phyloP scores from a whole-genome alignment of 1,140 invertebrate species.

The Calycopis cecrops region DNA sequence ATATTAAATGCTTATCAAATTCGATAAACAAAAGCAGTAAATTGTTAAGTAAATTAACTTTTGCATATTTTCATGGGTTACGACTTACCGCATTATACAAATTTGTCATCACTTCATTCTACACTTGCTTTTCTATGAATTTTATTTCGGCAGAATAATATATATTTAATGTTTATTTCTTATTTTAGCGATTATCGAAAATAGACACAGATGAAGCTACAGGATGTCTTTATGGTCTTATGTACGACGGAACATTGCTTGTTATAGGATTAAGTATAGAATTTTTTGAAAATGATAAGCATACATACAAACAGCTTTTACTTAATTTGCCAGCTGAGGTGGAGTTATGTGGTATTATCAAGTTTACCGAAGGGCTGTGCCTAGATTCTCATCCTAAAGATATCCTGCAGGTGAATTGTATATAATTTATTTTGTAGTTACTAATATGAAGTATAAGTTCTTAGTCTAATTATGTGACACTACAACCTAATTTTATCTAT shows the following conservation, averaged over 20 bases:
- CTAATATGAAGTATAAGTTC: no score
- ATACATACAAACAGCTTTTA: conserved; percentile 76
- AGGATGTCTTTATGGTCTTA: conserved; percentile 84
- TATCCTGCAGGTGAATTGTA: conserved; percentile 75
- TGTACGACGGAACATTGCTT: conserved; percentile 81
- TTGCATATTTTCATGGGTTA: no score
- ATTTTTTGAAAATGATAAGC: conserved; percentile 73
- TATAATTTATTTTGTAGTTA: conserved; percentile 1
- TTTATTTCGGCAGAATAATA: conserved; percentile 1
- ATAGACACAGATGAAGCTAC: conserved; percentile 74
- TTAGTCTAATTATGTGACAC: no score
- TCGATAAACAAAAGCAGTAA: no score
- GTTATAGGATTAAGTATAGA: conserved; percentile 80
- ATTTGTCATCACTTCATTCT: conserved; percentile 20
- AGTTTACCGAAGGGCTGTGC: conserved; percentile 75
- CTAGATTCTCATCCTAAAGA: conserved; percentile 76
- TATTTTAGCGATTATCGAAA: conserved; percentile 52
- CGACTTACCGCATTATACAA: no score
- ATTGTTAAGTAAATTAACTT: no score
- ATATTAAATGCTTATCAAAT: not conserved
- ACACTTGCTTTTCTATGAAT: no score
- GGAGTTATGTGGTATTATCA: conserved; percentile 83
- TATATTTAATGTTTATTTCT: conserved; percentile 7
- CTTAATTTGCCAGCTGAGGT: conserved; percentile 83
- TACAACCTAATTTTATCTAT: no score